These are phyloP conservation scores for Cathartes aura DNA, from an alignment of 2,113 vertebrate species.

Conservation along the genomic window DNA sequence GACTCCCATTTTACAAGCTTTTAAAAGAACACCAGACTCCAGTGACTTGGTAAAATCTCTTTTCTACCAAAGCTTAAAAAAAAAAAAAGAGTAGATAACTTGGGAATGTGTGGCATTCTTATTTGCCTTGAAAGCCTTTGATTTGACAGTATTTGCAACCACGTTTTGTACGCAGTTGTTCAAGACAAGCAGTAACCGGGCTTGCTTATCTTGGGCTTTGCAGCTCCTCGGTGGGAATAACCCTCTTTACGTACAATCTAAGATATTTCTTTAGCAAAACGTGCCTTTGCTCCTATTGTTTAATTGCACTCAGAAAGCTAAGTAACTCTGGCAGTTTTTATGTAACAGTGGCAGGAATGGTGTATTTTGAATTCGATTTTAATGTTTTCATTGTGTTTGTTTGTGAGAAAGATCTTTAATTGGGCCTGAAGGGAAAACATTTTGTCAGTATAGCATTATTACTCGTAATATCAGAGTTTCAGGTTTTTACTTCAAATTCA, in stretches of 20 bases:
- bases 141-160: slow-evolving; percentile 45
- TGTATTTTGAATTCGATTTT: background rate
- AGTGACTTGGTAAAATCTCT: slow-evolving; percentile 30
- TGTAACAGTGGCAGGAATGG: background rate
- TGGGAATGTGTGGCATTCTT: slow-evolving; percentile 41
- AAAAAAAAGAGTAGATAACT: slow-evolving; percentile 46
- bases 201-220: slow-evolving; percentile 32
- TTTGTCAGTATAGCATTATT: background rate
- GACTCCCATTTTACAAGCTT: slow-evolving; percentile 62
- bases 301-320: background rate
- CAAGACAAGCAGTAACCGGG: slow-evolving; percentile 5
- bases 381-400: background rate
- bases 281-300: background rate
- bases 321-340: background rate
- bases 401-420: background rate
- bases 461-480: background rate
- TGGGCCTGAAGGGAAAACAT: background rate
- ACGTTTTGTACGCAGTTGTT: background rate
- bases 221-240: background rate
- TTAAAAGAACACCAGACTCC: slow-evolving; percentile 58
- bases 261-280: background rate
- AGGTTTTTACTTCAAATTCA: background rate
- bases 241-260: background rate
- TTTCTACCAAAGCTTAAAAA: slow-evolving; percentile 8
- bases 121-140: slow-evolving; percentile 39